Evolutionary conservation across 2,113 vertebrate species (phyloP).

Genomic region (Leptodactylus fuscus): DNA sequence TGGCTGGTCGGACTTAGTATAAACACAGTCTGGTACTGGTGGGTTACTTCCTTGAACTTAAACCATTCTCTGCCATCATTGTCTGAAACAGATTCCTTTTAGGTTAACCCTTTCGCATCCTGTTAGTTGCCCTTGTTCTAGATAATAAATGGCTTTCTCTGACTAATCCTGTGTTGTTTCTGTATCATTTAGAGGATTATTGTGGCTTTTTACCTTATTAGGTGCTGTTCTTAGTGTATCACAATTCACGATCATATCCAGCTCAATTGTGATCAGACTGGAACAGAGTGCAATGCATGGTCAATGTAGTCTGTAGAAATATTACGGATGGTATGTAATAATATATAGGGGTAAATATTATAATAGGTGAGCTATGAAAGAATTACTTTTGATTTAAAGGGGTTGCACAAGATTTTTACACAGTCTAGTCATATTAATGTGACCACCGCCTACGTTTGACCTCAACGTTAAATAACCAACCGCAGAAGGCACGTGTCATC

Average conservation of each 20-base stretch:
- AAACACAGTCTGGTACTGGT: constrained; percentile 51
- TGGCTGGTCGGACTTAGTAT: constrained; percentile 51
- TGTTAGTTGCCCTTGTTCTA: not conserved
- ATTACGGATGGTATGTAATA: not conserved
- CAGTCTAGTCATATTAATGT: not conserved
- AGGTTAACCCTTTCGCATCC: constrained; percentile 31
- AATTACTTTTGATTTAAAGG: no score
- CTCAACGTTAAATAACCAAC: not conserved
- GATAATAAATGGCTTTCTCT: not conserved
- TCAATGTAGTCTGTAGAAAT: not conserved
- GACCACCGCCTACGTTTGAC: not conserved
- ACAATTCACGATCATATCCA: not conserved
- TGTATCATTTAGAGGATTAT: not conserved
- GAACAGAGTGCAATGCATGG: not conserved
- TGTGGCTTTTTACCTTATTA: not conserved
- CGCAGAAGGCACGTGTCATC: no score
- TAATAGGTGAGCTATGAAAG: no score
- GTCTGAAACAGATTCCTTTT: constrained; percentile 49
- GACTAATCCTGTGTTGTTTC: not conserved
- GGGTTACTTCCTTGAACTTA: constrained; percentile 48
- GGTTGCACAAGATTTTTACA: no score
- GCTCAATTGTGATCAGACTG: not conserved
- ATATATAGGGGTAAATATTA: not conserved
- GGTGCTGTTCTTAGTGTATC: not conserved
- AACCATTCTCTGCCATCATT: constrained; percentile 55